Percentiles rank a stretch among this genome's conserved stretches.
Conservation (phyloP, 2,113 vertebrate genomes). For the Oryzias melastigma region DNA sequence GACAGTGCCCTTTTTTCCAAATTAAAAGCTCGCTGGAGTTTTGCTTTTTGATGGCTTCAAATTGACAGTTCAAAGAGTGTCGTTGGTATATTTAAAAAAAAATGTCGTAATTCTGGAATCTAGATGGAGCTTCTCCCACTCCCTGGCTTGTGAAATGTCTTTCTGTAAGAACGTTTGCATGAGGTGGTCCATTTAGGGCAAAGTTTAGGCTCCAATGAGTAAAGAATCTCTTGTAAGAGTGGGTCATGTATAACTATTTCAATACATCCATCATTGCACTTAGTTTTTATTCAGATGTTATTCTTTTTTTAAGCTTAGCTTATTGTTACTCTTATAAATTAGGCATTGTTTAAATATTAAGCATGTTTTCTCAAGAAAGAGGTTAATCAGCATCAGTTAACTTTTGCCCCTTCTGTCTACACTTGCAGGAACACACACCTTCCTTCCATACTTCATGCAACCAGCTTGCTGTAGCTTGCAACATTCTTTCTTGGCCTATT, state of each 20-base stretch:
- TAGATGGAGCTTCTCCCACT: slow-evolving; percentile 36
- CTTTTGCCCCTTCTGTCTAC: slow-evolving; percentile 21
- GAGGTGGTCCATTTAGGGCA: neutral
- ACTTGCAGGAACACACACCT: slow-evolving; percentile 35
- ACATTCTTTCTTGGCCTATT: slow-evolving; percentile 74
- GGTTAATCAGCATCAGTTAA: slow-evolving; percentile 12
- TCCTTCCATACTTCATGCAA: slow-evolving; percentile 57
- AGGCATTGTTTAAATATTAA: neutral
- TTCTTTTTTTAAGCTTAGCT: no score
- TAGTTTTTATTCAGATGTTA: no score
- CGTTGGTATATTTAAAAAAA: slow-evolving; percentile 7
- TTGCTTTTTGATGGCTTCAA: neutral
- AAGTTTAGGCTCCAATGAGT: slow-evolving; percentile 1
- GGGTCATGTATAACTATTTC: neutral
- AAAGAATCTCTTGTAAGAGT: neutral
- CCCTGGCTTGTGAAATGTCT: slow-evolving; percentile 50
- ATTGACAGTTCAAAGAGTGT: slow-evolving; percentile 1
- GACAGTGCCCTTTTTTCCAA: no score
- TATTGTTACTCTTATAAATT: neutral
- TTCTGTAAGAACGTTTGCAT: slow-evolving; percentile 16
- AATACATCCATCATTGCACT: no score
- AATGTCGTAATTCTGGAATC: slow-evolving; percentile 25
- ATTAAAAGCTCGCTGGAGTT: no score
- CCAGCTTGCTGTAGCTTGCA: slow-evolving; percentile 75
- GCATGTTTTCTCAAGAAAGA: neutral